phyloP scores from a whole-genome alignment of 2,888 invertebrate genomes.

The Boloria euphrosyne region DNA sequence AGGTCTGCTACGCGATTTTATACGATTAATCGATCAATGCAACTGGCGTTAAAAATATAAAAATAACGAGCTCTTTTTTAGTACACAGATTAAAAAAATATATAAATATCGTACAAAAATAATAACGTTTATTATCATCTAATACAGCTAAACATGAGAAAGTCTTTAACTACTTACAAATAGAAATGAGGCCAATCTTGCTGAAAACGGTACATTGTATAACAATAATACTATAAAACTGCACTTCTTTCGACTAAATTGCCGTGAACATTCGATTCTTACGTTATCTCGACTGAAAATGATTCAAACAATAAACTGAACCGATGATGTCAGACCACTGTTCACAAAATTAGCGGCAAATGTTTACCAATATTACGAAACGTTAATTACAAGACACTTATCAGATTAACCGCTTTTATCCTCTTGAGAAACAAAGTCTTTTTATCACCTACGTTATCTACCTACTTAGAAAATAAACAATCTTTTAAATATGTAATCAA shows the following conservation, averaged over 20 bases:
- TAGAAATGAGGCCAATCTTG: slow-evolving; percentile 50
- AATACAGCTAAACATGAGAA: slow-evolving; percentile 3
- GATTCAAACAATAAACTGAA: slow-evolving; percentile 64
- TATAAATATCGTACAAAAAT: not conserved
- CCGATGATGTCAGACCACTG: slow-evolving; percentile 66
- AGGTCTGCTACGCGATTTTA: not conserved
- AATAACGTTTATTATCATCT: not conserved
- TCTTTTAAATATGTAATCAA: not conserved
- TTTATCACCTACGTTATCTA: too few species aligned
- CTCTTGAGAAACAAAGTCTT: slow-evolving; percentile 9
- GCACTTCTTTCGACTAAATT: slow-evolving; percentile 36
- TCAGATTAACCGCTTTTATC: slow-evolving; percentile 16
- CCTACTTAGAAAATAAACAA: not conserved
- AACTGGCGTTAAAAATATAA: too few species aligned
- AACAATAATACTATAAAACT: slow-evolving; percentile 16
- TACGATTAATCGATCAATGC: too few species aligned
- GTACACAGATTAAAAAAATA: too few species aligned
- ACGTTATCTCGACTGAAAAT: slow-evolving; percentile 52
- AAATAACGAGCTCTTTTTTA: too few species aligned
- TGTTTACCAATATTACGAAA: slow-evolving; percentile 45
- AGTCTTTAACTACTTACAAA: slow-evolving; percentile 50
- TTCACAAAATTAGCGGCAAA: slow-evolving; percentile 60
- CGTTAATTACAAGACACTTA: slow-evolving; percentile 31
- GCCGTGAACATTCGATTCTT: slow-evolving; percentile 52
- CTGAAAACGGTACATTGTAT: slow-evolving; percentile 50